These are phyloP conservation scores for Temnothorax rugatulus DNA, from an alignment of 2,888 invertebrate genomes.

Conservation along the genomic window DNA sequence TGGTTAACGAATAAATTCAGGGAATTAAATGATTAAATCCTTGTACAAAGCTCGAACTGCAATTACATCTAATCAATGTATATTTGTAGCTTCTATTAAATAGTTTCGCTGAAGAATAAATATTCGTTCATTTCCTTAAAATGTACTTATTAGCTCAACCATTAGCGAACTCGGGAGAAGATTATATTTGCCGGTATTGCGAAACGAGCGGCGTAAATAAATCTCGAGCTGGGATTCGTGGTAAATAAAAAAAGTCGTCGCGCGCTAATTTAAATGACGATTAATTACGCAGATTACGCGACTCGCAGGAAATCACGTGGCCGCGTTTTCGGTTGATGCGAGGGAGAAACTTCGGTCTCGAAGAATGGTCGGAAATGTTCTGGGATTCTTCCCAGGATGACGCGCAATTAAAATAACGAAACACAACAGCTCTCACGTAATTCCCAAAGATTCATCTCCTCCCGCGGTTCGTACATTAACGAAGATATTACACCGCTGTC, in stretches of 20 bases:
- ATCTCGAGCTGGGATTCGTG: not conserved
- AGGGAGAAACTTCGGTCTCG: slow-evolving; percentile 52
- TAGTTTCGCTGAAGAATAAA: slow-evolving; percentile 3
- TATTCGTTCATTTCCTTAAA: slow-evolving; percentile 9
- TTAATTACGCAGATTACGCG: slow-evolving; percentile 35
- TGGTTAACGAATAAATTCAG: not conserved
- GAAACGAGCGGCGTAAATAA: not conserved
- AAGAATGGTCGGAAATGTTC: slow-evolving; percentile 74
- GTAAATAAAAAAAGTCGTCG: slow-evolving; percentile 12
- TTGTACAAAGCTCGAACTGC: not conserved
- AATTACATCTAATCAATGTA: not conserved
- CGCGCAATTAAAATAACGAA: slow-evolving; percentile 69
- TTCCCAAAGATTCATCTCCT: slow-evolving; percentile 63
- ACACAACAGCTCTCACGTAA: slow-evolving; percentile 66
- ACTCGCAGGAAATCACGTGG: slow-evolving; percentile 58
- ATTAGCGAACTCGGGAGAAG: not conserved
- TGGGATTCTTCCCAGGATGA: slow-evolving; percentile 77
- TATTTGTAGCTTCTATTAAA: not conserved
- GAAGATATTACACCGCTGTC: slow-evolving; percentile 7
- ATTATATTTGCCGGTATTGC: not conserved
- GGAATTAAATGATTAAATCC: slow-evolving; percentile 18
- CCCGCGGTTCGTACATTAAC: slow-evolving; percentile 60
- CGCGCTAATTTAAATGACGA: slow-evolving; percentile 33
- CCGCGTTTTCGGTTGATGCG: slow-evolving; percentile 54
- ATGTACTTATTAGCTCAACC: not conserved